phyloP scores from a whole-genome alignment of 2,888 invertebrate genomes.

The Stomorhina lunata region DNA sequence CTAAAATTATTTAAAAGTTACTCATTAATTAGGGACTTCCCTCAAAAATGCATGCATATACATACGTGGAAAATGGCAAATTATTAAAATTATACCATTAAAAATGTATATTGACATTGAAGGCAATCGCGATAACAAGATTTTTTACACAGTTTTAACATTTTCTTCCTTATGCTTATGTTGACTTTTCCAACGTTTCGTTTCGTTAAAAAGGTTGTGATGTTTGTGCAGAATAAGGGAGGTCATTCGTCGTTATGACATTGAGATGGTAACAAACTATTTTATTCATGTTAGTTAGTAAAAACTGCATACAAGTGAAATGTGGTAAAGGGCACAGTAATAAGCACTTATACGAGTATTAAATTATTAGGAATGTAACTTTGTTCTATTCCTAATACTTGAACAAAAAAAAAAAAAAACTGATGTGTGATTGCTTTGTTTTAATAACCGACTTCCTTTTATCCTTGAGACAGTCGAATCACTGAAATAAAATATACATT shows the following conservation, averaged over 20 bases:
- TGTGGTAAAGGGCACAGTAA: background rate
- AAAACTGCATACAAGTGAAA: background rate
- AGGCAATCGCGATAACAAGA: conserved; percentile 33
- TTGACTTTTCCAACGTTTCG: background rate
- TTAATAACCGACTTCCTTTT: too few species aligned
- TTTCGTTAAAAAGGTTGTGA: background rate
- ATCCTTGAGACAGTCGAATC: too few species aligned
- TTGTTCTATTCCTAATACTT: too few species aligned
- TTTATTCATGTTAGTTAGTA: conserved; percentile 5
- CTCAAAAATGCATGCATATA: background rate
- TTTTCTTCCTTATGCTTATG: conserved; percentile 17
- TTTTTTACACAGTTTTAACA: background rate
- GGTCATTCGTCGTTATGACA: conserved; percentile 42
- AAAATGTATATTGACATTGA: conserved; percentile 52
- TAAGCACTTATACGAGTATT: background rate
- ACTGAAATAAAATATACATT: too few species aligned
- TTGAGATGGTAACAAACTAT: conserved; percentile 40
- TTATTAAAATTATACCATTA: conserved; percentile 8
- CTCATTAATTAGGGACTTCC: background rate
- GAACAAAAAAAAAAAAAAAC: too few species aligned
- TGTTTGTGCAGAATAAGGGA: background rate
- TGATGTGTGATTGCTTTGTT: too few species aligned
- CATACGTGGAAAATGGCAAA: conserved; percentile 2
- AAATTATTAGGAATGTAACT: too few species aligned
- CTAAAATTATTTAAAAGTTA: too few species aligned